These are phyloP conservation scores for Dysdera silvatica DNA, from an alignment of 1,140 invertebrate species.

Conservation along the genomic window DNA sequence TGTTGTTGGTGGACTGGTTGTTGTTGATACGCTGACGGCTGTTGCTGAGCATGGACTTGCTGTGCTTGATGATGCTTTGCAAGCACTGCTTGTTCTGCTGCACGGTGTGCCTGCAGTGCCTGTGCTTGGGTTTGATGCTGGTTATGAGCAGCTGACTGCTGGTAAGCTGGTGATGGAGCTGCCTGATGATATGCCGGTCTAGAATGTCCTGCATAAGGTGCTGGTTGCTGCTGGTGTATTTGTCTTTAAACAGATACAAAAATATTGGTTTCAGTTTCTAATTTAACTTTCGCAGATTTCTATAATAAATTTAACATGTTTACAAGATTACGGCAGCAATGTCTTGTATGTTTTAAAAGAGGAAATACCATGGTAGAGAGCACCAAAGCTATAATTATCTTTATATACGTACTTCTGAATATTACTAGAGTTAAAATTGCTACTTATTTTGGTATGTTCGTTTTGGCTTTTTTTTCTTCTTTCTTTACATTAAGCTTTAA, in stretches of 20 bases:
- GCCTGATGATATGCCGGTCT: neutral
- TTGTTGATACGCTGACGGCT: conserved; percentile 6
- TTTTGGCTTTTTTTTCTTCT: no score
- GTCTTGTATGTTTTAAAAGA: conserved; percentile 48
- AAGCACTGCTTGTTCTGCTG: neutral
- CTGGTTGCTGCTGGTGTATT: conserved; percentile 24
- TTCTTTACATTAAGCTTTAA: no score
- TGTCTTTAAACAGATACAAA: no score
- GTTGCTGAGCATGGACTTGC: neutral
- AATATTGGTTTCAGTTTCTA: neutral
- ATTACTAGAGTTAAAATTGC: no score
- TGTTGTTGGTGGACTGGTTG: conserved; percentile 16
- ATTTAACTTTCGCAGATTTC: conserved; percentile 32
- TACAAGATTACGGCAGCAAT: conserved; percentile 75
- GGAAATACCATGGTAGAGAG: conserved; percentile 11
- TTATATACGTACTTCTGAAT: neutral
- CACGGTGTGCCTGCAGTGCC: neutral
- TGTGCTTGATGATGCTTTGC: conserved; percentile 11
- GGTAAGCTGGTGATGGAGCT: conserved; percentile 1
- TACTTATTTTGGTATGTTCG: no score
- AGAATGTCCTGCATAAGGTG: neutral
- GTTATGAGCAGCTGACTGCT: conserved; percentile 6
- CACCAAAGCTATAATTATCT: neutral
- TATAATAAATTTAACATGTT: conserved; percentile 51
- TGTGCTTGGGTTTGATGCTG: no score